phyloP scores from a whole-genome alignment of 2,113 vertebrate genomes.

The Podocnemis expansa region DNA sequence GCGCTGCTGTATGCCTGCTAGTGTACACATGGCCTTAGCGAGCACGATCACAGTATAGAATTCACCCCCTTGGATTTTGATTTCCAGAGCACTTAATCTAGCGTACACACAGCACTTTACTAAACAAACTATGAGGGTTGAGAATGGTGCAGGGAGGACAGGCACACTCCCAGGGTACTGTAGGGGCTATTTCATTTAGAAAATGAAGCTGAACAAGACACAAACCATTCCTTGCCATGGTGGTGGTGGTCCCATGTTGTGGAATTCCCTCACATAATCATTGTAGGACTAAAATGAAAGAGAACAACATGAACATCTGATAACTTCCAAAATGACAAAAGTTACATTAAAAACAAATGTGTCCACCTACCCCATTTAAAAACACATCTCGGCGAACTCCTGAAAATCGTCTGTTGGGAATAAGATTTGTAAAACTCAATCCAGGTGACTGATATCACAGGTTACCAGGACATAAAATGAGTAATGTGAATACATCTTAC shows the following conservation, averaged over 20 bases:
- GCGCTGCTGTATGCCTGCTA: no score
- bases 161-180: neutral
- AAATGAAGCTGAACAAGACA: conserved; percentile 61
- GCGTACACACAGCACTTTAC: neutral
- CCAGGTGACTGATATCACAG: conserved; percentile 68
- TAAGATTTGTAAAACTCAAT: conserved; percentile 81
- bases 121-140: neutral
- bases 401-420: conserved; percentile 92
- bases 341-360: conserved; percentile 32
- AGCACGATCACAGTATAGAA: neutral
- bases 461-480: conserved; percentile 71
- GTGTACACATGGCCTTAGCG: no score
- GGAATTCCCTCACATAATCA: conserved; percentile 98
- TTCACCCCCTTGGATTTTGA: neutral
- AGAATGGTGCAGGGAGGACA: neutral
- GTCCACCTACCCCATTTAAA: conserved; percentile 94
- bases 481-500: conserved; percentile 81
- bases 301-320: conserved; percentile 64
- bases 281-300: conserved; percentile 92
- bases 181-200: neutral
- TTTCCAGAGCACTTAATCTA: neutral
- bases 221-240: conserved; percentile 98
- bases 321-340: conserved; percentile 5
- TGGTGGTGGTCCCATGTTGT: conserved; percentile 94
- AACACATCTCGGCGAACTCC: conserved; percentile 95